Percentiles rank a stretch among this genome's conserved stretches.
phyloP scores from a whole-genome alignment of 2,888 invertebrate genomes.

The Eupelmus urozonus region DNA sequence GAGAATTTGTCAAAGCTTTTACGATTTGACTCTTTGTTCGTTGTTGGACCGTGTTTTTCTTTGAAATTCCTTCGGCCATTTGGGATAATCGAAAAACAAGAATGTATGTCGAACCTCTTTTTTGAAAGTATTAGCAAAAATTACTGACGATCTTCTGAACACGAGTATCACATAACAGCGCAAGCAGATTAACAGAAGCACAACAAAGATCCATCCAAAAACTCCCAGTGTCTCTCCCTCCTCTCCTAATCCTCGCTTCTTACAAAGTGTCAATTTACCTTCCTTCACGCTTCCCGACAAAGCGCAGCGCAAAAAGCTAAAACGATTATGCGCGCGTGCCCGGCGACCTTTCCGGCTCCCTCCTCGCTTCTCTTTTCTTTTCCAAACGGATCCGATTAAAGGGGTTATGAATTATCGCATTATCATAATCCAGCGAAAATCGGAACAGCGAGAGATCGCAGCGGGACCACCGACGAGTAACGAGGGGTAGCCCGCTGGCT shows the following conservation, averaged over 20 bases:
- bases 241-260: constrained; percentile 21
- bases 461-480: constrained; percentile 37
- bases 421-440: constrained; percentile 53
- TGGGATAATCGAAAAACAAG: too few relatives aligned
- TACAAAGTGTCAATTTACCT: constrained; percentile 45
- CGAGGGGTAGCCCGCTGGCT: constrained; percentile 12
- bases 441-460: constrained; percentile 8
- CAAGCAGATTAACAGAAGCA: constrained; percentile 21
- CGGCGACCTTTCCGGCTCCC: neutral
- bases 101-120: too few relatives aligned
- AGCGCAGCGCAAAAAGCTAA: constrained; percentile 47
- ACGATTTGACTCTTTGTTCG: too few relatives aligned
- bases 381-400: constrained; percentile 55
- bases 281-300: constrained; percentile 48
- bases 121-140: neutral
- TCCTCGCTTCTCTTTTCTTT: constrained; percentile 11
- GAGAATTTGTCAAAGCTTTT: too few relatives aligned
- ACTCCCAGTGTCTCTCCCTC: neutral
- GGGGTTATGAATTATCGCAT: constrained; percentile 56
- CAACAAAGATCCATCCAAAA: neutral
- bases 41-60: too few relatives aligned
- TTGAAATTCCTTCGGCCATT: too few relatives aligned
- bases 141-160: neutral
- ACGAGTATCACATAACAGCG: neutral
- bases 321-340: constrained; percentile 42